These are phyloP conservation scores for Elephas maximus DNA, from an alignment of 2,113 vertebrate genomes.

Conservation along the genomic window DNA sequence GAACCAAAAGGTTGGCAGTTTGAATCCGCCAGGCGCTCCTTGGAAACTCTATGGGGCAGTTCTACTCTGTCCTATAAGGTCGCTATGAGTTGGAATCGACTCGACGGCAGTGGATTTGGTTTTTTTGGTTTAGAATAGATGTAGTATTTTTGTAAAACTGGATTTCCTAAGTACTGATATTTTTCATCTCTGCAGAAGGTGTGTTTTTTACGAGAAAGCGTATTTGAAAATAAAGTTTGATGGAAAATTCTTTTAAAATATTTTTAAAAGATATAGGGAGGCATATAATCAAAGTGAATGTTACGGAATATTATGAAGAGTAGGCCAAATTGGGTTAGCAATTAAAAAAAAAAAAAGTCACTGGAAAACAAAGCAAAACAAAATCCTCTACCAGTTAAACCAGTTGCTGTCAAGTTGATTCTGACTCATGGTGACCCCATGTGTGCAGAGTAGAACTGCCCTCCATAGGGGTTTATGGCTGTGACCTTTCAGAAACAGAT, in stretches of 20 bases:
- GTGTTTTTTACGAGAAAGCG: not conserved
- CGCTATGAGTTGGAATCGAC: too few relatives aligned
- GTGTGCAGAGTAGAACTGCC: too few relatives aligned
- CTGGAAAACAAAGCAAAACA: not conserved
- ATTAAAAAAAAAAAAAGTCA: not conserved
- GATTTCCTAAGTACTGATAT: not conserved
- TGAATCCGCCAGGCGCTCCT: too few relatives aligned
- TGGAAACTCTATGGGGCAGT: too few relatives aligned
- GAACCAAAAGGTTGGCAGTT: too few relatives aligned
- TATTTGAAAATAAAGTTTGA: not conserved
- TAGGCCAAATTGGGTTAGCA: not conserved
- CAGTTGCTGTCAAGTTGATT: too few relatives aligned
- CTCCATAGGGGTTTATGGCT: not conserved
- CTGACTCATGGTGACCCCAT: too few relatives aligned
- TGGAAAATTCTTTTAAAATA: not conserved
- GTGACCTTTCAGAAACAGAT: too few relatives aligned
- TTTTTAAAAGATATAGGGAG: too few relatives aligned
- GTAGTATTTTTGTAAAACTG: conserved; percentile 10
- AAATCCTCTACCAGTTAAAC: not conserved
- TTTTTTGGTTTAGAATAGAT: not conserved
- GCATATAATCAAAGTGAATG: too few relatives aligned
- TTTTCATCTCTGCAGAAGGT: not conserved
- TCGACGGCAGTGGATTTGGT: too few relatives aligned
- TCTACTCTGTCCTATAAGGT: too few relatives aligned
- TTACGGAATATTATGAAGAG: not conserved